Conservation (phyloP, 2,113 vertebrate species). For the Hypocryptadius cinnamomeus region DNA sequence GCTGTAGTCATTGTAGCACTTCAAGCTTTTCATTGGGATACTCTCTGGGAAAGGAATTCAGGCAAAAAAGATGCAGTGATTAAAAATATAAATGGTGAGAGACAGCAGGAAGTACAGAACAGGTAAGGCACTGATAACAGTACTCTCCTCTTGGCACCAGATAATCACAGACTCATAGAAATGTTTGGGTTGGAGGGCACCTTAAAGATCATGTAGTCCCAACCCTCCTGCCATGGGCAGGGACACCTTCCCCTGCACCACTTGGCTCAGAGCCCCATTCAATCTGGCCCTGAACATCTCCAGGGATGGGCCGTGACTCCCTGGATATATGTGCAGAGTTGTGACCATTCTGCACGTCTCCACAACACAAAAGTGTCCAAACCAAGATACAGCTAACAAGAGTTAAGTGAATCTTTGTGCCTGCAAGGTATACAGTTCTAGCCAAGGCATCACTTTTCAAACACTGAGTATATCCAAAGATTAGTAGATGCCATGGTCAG, state of each 20-base stretch:
- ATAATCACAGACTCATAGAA: neutral
- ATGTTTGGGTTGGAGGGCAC: neutral
- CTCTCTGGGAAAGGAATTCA: conserved; percentile 47
- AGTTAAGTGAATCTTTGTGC: neutral
- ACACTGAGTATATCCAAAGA: neutral
- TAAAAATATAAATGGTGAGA: neutral
- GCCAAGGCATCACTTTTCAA: neutral
- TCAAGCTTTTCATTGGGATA: conserved; percentile 61
- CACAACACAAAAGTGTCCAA: neutral
- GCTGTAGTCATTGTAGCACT: conserved; percentile 71
- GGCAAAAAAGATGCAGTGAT: neutral
- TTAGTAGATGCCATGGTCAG: neutral
- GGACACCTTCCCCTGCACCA: neutral
- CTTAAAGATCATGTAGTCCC: neutral
- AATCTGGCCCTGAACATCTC: neutral
- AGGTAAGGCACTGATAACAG: neutral
- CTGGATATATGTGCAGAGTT: neutral
- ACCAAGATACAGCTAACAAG: neutral
- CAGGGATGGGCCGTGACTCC: neutral
- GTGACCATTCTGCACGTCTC: neutral
- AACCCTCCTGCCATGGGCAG: neutral
- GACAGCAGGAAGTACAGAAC: neutral
- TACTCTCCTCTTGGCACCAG: neutral
- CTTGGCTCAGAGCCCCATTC: neutral
- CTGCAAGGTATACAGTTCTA: neutral